Percentiles rank a stretch among this genome's conserved stretches.
These are phyloP conservation scores for Porites evermanni DNA, from an alignment of 92 coral and sea anemone species.

Conservation along the genomic window DNA sequence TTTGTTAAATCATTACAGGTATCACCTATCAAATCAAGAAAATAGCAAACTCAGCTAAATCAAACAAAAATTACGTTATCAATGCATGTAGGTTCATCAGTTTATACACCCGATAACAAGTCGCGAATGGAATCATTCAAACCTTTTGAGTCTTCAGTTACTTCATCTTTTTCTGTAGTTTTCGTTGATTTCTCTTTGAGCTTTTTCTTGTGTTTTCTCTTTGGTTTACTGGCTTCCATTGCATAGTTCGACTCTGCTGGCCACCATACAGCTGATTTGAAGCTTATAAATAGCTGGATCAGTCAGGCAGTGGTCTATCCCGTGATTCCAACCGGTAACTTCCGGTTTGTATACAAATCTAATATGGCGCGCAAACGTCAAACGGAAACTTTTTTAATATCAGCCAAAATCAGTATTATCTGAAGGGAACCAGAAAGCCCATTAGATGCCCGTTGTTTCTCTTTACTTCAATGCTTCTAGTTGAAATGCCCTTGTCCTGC, in stretches of 20 bases:
- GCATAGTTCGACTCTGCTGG: conserved; percentile 32
- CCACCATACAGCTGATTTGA: conserved; percentile 3
- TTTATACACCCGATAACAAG: background rate
- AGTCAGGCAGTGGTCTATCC: conserved; percentile 15
- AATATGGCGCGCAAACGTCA: conserved; percentile 24
- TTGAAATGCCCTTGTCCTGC: background rate
- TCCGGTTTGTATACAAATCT: conserved; percentile 23
- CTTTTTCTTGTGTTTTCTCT: conserved; percentile 85
- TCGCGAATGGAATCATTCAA: background rate
- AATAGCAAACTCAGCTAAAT: conserved; percentile 3
- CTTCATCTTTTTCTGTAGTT: conserved; percentile 24
- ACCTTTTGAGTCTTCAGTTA: conserved; percentile 19
- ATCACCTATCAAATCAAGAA: conserved; percentile 27
- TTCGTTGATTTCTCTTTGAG: conserved; percentile 52
- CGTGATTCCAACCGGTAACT: conserved; percentile 38
- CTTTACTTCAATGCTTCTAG: background rate
- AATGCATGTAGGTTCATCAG: background rate
- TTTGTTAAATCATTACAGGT: conserved; percentile 8
- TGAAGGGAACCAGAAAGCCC: background rate
- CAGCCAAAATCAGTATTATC: background rate
- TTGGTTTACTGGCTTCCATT: conserved; percentile 96
- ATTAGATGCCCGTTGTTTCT: background rate
- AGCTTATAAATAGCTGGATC: background rate
- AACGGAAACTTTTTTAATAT: background rate
- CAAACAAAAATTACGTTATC: background rate